Conservation (phyloP, 2,888 invertebrate species). For the Agrotis puta region DNA sequence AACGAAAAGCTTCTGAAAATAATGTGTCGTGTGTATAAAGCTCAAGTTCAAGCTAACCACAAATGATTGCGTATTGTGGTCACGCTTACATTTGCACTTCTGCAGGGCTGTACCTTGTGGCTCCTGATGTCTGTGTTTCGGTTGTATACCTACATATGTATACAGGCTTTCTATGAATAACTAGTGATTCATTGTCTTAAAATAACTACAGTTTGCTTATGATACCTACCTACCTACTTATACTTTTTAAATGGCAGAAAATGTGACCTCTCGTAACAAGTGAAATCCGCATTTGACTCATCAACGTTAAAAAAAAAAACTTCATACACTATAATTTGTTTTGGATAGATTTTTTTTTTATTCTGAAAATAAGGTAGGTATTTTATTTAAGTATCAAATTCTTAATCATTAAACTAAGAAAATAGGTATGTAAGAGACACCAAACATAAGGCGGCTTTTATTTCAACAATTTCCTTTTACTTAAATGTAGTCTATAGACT, state of each 20-base stretch:
- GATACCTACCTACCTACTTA: not conserved
- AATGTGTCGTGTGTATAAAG: slow-evolving; percentile 26
- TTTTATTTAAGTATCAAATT: not conserved
- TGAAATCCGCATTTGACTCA: not conserved
- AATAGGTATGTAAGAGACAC: not conserved
- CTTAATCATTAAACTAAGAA: not conserved
- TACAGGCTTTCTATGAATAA: not conserved
- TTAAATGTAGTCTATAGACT: too few species aligned
- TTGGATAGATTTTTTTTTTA: not conserved
- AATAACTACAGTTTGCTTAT: not conserved
- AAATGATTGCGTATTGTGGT: slow-evolving; percentile 52
- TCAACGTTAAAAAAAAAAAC: not conserved
- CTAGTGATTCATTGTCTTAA: slow-evolving; percentile 7
- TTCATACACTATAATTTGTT: too few species aligned
- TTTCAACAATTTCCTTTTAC: not conserved
- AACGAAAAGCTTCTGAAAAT: not conserved
- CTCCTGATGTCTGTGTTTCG: not conserved
- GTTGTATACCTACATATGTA: too few species aligned
- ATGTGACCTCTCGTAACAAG: not conserved
- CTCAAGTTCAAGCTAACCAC: slow-evolving; percentile 54
- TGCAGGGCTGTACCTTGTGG: slow-evolving; percentile 21
- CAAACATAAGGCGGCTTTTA: not conserved
- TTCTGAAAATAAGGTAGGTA: not conserved
- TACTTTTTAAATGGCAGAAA: too few species aligned
- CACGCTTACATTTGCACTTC: slow-evolving; percentile 12